phyloP scores from a whole-genome alignment of 1,140 invertebrate genomes.

The Neodiprion pinetum region DNA sequence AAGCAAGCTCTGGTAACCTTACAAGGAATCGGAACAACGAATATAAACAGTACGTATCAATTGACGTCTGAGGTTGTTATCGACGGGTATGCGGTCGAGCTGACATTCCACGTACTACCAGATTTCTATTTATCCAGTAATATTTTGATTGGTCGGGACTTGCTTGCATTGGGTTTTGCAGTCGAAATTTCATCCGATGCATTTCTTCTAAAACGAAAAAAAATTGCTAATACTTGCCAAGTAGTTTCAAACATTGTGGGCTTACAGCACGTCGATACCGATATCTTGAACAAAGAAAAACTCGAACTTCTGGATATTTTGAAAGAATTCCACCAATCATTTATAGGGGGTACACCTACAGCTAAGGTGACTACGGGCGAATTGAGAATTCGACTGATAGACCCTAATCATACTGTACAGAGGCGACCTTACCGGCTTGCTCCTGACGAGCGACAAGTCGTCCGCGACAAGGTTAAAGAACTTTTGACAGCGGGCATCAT shows the following conservation, averaged over 20 bases:
- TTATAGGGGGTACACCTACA: neutral
- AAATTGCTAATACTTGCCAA: slow-evolving; percentile 2
- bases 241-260: neutral
- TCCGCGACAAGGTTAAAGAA: slow-evolving; percentile 20
- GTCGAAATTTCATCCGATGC: slow-evolving; percentile 19
- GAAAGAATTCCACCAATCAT: slow-evolving; percentile 1
- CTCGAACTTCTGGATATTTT: neutral
- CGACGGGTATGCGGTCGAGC: neutral
- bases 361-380: slow-evolving; percentile 18
- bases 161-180: slow-evolving; percentile 16
- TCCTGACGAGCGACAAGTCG: slow-evolving; percentile 21
- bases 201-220: slow-evolving; percentile 8
- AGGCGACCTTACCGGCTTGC: slow-evolving; percentile 25
- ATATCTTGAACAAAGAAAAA: slow-evolving; percentile 1
- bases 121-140: slow-evolving; percentile 8
- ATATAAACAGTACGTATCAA: slow-evolving; percentile 14
- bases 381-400: slow-evolving; percentile 23
- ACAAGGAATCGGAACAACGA: slow-evolving; percentile 17
- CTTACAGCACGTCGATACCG: slow-evolving; percentile 2
- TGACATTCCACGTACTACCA: slow-evolving; percentile 17
- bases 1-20: slow-evolving; percentile 15
- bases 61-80: slow-evolving; percentile 17
- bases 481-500: slow-evolving; percentile 28
- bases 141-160: slow-evolving; percentile 25
- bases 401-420: slow-evolving; percentile 23